Base-by-base conservation (phyloP, 1,140 invertebrate genomes). In the Trinorchestia longiramus region DNA sequence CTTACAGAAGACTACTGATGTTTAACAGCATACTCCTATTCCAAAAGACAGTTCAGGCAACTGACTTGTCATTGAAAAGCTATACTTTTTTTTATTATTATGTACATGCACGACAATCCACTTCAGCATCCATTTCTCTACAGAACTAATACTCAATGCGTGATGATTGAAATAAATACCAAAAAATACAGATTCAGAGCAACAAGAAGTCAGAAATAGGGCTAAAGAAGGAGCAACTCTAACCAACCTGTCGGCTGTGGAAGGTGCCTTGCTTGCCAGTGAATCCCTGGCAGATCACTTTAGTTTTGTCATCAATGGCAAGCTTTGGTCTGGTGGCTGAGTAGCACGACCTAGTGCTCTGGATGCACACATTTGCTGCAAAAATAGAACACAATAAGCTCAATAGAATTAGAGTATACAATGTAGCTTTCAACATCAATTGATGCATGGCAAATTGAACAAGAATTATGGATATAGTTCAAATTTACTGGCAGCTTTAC, bases 201-300 rank as follows among this genome's bases (percentile, higher is more conserved):
- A 91, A 3, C 4, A 91, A 91, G 3, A 42, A 15, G 4, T 15
- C 41, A 15, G 0, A 91, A 53, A 0, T 91, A 91, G 41, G 11
- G 17, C 15, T 4, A 11, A 91, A 42, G 41, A 42, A 23, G 11
- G 28, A 77, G 28, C 28, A 53, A 19, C 28, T 36, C 28, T 77
- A 36, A 19, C 92, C 40, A 47, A 99, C 99, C 97, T 95, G 95
- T 36, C 43, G 42, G n/a, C 15, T n/a, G 53, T 91, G 43, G 42
- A 95, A 95, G 11, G 17, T 95, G 92, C 53, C 53, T 77, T 95
- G 40, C 40, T 11, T 15, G 19, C 43, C 43, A 47, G 53, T 41
- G 95, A 95, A 95, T 11, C 88, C 88, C 88, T 91, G 88, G 43
- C 41, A 42, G 43, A 91, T 91, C 6, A 91, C 88, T 44, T 91